These are phyloP conservation scores for Spongilla lacustris DNA, from an alignment of 37 sponge, comb jelly and placozoan species.

Conservation along the genomic window DNA sequence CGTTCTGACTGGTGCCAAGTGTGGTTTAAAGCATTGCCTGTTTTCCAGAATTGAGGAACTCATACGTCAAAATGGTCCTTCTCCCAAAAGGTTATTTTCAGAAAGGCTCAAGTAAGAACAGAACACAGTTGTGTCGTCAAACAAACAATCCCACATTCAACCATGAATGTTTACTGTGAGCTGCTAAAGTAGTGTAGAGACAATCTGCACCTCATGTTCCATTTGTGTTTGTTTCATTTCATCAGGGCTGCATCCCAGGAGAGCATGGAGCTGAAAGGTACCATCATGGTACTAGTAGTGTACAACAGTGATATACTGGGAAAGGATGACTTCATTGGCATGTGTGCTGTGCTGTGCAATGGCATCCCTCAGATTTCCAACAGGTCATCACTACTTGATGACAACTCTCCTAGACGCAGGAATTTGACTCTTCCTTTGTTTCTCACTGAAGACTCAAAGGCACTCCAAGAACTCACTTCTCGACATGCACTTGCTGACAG, in stretches of 20 bases:
- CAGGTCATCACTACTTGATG: background rate
- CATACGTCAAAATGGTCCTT: conserved; percentile 28
- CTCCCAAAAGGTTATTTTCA: conserved; percentile 20
- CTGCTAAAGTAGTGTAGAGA: background rate
- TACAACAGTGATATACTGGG: conserved; percentile 56
- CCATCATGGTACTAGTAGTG: conserved; percentile 42
- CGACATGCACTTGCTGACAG: background rate
- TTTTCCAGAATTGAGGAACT: conserved; percentile 41
- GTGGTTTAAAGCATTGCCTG: background rate
- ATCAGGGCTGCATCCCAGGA: background rate
- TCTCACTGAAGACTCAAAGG: background rate
- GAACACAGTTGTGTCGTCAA: conserved; percentile 25
- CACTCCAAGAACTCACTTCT: background rate
- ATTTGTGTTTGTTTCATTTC: background rate
- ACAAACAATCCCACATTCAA: conserved; percentile 56
- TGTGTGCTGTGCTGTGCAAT: conserved; percentile 53
- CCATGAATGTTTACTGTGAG: conserved; percentile 54
- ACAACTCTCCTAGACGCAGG: background rate
- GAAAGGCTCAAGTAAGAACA: background rate
- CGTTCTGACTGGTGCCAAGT: background rate
- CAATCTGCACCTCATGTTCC: no score
- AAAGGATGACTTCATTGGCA: conserved; percentile 50
- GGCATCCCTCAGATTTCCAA: conserved; percentile 29
- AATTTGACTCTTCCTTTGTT: conserved; percentile 49
- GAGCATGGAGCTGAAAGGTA: conserved; percentile 24